Percentiles rank a stretch among this genome's conserved stretches.
Evolutionary conservation across 2,113 vertebrate species (phyloP).

Genomic region (Tragelaphus imberbis): DNA sequence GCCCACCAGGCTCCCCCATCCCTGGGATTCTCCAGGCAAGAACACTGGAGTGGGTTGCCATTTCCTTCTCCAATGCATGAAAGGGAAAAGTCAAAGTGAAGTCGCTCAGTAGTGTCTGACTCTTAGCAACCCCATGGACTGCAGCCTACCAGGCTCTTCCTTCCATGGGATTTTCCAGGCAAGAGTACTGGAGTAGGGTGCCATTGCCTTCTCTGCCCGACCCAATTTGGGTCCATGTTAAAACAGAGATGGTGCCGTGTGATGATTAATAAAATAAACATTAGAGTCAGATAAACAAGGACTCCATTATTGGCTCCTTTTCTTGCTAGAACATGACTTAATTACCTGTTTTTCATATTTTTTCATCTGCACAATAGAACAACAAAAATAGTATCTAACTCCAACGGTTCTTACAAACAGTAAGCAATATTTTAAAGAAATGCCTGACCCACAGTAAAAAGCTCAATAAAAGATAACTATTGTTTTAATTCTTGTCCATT

Average conservation of each 20-base stretch:
- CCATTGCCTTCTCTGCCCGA: neutral
- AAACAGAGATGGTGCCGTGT: neutral
- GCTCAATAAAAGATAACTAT: neutral
- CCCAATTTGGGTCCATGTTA: neutral
- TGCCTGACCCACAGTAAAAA: neutral
- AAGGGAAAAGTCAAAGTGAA: too few species aligned
- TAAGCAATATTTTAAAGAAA: neutral
- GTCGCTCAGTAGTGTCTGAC: too few species aligned
- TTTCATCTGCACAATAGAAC: neutral
- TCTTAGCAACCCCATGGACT: too few species aligned
- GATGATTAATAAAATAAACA: neutral
- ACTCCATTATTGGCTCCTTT: neutral
- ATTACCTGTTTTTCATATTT: neutral
- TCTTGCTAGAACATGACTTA: neutral
- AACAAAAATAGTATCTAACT: neutral
- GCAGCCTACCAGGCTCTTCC: too few species aligned
- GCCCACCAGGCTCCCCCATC: too few species aligned
- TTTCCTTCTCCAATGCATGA: too few species aligned
- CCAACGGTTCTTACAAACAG: neutral
- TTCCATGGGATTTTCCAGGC: too few species aligned
- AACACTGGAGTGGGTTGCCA: too few species aligned
- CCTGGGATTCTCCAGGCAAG: too few species aligned
- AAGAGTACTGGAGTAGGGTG: too few species aligned
- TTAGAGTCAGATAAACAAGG: neutral
- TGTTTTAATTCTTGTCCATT: neutral